Conservation (phyloP, 2,797 vertebrate species). For the Phataginus tetradactyla region DNA sequence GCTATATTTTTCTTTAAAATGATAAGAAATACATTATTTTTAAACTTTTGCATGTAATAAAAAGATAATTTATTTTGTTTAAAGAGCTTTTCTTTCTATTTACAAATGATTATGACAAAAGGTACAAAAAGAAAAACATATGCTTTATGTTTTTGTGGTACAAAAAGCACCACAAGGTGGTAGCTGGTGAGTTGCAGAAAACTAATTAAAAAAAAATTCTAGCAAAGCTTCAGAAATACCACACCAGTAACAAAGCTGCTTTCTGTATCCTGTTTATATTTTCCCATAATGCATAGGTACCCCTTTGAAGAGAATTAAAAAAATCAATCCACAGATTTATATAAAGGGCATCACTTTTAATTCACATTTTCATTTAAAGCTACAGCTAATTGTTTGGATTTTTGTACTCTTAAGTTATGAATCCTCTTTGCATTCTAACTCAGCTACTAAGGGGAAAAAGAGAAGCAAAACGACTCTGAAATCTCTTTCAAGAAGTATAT, state of each 20-base stretch:
- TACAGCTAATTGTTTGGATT: background rate
- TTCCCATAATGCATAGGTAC: background rate
- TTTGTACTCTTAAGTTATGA: background rate
- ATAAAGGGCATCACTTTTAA: slow-evolving; percentile 8
- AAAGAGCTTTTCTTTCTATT: slow-evolving; percentile 24
- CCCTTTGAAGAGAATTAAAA: background rate
- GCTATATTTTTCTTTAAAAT: background rate
- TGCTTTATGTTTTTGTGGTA: too few species aligned
- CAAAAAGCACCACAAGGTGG: background rate
- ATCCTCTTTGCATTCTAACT: background rate
- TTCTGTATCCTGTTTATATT: slow-evolving; percentile 19
- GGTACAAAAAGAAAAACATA: background rate
- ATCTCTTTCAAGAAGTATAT: background rate
- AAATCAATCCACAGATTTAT: background rate
- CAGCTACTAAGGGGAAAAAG: background rate
- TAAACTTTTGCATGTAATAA: background rate
- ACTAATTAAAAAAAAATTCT: background rate
- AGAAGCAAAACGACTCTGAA: background rate
- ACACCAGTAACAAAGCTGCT: background rate
- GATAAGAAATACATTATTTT: background rate
- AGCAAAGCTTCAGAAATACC: slow-evolving; percentile 33
- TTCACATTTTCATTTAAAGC: background rate
- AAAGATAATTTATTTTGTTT: background rate
- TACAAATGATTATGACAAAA: background rate
- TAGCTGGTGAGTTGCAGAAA: slow-evolving; percentile 8